Conservation (phyloP, 1,140 invertebrate species). For the Lucilia sericata region DNA sequence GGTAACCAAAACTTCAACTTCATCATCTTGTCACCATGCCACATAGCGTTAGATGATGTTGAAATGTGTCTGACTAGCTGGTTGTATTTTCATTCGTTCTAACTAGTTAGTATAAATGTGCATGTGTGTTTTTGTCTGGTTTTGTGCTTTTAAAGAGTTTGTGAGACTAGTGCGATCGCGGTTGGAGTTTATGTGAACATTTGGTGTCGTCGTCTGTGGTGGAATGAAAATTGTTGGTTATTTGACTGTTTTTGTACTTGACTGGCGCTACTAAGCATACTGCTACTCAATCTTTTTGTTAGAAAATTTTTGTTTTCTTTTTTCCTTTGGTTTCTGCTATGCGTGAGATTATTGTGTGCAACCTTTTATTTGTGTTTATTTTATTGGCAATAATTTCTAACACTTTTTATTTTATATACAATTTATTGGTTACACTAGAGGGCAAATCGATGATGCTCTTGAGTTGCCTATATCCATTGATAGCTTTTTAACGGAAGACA, state of each 20-base stretch:
- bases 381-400: background rate
- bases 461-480: no score
- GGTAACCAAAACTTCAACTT: conserved; percentile 21
- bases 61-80: background rate
- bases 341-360: background rate
- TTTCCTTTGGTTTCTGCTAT: background rate
- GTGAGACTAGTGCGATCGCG: background rate
- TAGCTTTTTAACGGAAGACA: no score
- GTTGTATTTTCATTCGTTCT: background rate
- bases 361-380: background rate
- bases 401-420: background rate
- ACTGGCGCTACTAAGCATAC: conserved; percentile 16
- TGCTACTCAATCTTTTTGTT: conserved; percentile 5
- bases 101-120: background rate
- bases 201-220: background rate
- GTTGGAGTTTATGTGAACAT: conserved; percentile 23
- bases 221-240: background rate
- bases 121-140: background rate
- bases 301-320: background rate
- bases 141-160: background rate
- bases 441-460: background rate
- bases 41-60: conserved; percentile 17
- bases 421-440: background rate
- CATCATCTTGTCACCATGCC: conserved; percentile 25
- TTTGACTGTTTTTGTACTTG: background rate